Evolutionary conservation across 2,888 invertebrate genomes (phyloP), one percentile per base, ranked within the genome.

Genomic region (Herminia tarsipennalis): DNA sequence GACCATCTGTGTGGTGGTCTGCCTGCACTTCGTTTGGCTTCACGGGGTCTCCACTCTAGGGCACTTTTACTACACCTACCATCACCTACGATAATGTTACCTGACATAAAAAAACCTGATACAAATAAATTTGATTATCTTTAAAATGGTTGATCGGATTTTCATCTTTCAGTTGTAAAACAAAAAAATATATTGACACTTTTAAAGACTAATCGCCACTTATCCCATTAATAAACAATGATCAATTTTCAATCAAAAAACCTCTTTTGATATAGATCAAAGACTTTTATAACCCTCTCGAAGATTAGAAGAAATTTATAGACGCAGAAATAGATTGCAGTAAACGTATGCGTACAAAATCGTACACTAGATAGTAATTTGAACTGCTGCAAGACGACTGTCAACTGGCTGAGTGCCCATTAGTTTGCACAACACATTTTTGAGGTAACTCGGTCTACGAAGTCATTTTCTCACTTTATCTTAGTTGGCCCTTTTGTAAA

Each of bases 401-500:
- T 53, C 55, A 52, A 41, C 66, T 78, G 78, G 78, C 74, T 58
- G 24, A 18, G 27, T 66, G 78, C 78, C 78, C 70, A 69, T 60
- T 64, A 53, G 71, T 74, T 53, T 57, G 47, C 50, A 53, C 46
- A 53, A 55, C 48, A 56, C 48, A 43, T 45, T 54, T n/a, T 50
- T 48, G 33, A 46, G 30, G 48, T 50, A 51, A 63, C 33, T 44
- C 39, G 33, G 46, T 55, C 43, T 34, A 24, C 33, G 38, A 39
- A 29, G 27, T 25, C 38, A 42, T 25, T 47, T 47, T 12, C 10
- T 32, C 21, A 42, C 9, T 42, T 10, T 37, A 21, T 49, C 43
- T 25, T 14, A 33, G 10, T 16, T 36, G 27, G 17, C 28, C 20
- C 20, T 37, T 21, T 9, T 10, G 10, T 9, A 12, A 21, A 37